Percentiles rank a stretch among this genome's conserved stretches.
Evolutionary conservation across 2,888 invertebrate species (phyloP).

Genomic region (Tinea pellionella): DNA sequence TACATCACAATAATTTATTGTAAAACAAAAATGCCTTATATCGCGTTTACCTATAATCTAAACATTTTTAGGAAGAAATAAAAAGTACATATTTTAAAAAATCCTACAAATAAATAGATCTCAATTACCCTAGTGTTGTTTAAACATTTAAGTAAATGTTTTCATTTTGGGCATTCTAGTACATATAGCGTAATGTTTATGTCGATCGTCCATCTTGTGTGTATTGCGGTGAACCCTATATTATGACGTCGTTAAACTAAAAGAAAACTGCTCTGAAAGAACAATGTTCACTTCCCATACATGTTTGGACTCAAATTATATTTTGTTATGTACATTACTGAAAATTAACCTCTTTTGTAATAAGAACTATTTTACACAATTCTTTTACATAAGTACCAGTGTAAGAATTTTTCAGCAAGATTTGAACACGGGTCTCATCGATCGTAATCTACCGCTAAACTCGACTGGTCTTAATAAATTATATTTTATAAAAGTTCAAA

Average conservation of each 20-base stretch:
- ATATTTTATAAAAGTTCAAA: too few species aligned
- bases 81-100: conserved; percentile 40
- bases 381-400: too few species aligned
- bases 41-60: conserved; percentile 58
- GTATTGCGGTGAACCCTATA: not conserved
- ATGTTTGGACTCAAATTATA: too few species aligned
- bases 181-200: not conserved
- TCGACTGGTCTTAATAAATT: too few species aligned
- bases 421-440: too few species aligned
- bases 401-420: too few species aligned
- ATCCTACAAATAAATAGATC: conserved; percentile 60
- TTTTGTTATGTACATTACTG: too few species aligned
- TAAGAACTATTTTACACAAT: too few species aligned
- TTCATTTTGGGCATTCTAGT: conserved; percentile 29
- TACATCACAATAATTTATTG: not conserved
- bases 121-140: conserved; percentile 58
- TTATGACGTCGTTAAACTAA: not conserved
- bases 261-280: not conserved
- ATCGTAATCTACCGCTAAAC: too few species aligned
- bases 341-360: too few species aligned
- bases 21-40: conserved; percentile 58
- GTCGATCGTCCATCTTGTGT: conserved; percentile 3
- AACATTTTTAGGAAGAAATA: conserved; percentile 36
- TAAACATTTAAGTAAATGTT: conserved; percentile 35
- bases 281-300: too few species aligned